Evolutionary conservation across 1,140 invertebrate species (phyloP).

Genomic region (Eufriesea mexicana): DNA sequence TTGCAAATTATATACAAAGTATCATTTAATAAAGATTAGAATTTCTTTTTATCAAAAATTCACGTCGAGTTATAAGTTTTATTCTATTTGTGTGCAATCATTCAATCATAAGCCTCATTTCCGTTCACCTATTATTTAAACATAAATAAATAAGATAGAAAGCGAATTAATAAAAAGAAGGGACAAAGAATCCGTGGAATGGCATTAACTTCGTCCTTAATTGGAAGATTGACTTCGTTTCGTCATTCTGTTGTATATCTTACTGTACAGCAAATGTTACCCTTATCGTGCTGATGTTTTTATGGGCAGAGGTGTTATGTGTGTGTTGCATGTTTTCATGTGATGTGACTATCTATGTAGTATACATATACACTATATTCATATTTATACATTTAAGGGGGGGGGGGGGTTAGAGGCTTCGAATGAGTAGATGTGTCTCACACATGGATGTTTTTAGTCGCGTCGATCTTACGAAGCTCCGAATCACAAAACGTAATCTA

Average conservation of each 20-base stretch:
- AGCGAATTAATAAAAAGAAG: constrained; percentile 5
- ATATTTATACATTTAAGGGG: constrained; percentile 66
- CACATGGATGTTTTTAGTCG: constrained; percentile 1
- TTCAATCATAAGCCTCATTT: background rate
- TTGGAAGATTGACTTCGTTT: constrained; percentile 62
- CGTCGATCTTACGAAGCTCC: constrained; percentile 14
- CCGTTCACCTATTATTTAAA: constrained; percentile 14
- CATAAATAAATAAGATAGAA: constrained; percentile 17
- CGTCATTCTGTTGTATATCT: constrained; percentile 56
- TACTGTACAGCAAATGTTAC: constrained; percentile 69
- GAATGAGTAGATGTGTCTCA: constrained; percentile 2
- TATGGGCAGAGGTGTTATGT: constrained; percentile 53
- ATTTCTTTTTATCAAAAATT: background rate
- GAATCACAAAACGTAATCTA: constrained; percentile 24
- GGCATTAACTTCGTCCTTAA: constrained; percentile 67
- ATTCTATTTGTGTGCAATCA: background rate
- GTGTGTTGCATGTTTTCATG: constrained; percentile 46
- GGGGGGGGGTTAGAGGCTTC: background rate
- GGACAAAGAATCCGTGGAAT: constrained; percentile 64
- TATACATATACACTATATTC: constrained; percentile 71
- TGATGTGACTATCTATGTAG: constrained; percentile 59
- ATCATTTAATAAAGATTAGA: background rate
- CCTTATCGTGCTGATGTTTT: constrained; percentile 63
- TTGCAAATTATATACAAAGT: background rate
- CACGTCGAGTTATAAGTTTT: background rate